A percentile compares a stretch with the other conserved stretches of the same genome.
phyloP scores from a whole-genome alignment of 2,113 vertebrate genomes.

The Rhinoderma darwinii region DNA sequence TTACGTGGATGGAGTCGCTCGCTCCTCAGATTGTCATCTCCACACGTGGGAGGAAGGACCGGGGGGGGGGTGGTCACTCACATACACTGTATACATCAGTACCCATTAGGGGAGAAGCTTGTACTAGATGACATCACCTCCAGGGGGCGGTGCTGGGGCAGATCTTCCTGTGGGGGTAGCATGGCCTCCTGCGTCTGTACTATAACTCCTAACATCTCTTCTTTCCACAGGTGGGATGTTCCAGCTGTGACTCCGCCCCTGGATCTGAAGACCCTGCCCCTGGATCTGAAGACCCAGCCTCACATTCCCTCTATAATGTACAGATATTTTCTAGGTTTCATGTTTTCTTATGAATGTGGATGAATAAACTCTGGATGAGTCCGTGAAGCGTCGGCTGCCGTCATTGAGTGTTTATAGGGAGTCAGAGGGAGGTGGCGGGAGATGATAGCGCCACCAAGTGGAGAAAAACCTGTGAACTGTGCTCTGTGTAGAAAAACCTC shows the following conservation, averaged over 20 bases:
- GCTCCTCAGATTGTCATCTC: too few relatives aligned
- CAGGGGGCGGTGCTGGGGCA: not conserved
- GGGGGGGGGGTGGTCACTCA: too few relatives aligned
- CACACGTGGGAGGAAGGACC: too few relatives aligned
- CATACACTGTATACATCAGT: too few relatives aligned
- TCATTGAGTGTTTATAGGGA: not conserved
- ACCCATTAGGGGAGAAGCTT: not conserved
- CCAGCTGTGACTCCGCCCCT: not conserved
- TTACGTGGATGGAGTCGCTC: too few relatives aligned
- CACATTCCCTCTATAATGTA: constrained; percentile 58
- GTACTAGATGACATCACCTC: not conserved
- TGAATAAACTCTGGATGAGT: not conserved
- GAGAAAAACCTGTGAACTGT: too few relatives aligned
- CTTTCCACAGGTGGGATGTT: not conserved
- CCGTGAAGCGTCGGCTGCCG: not conserved
- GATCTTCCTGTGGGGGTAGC: too few relatives aligned
- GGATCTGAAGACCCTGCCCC: constrained; percentile 40
- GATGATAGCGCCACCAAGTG: too few relatives aligned
- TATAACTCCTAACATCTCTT: not conserved
- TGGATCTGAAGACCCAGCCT: constrained; percentile 41
- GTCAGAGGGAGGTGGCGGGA: not conserved
- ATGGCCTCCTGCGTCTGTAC: too few relatives aligned
- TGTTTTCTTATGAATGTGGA: constrained; percentile 10
- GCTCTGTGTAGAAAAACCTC: too few relatives aligned
- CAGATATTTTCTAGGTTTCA: constrained; percentile 30